A percentile compares a stretch with the other conserved stretches of the same genome.
These are phyloP conservation scores for Neomonachus schauinslandi DNA, from an alignment of 2,113 vertebrate species.

Conservation along the genomic window DNA sequence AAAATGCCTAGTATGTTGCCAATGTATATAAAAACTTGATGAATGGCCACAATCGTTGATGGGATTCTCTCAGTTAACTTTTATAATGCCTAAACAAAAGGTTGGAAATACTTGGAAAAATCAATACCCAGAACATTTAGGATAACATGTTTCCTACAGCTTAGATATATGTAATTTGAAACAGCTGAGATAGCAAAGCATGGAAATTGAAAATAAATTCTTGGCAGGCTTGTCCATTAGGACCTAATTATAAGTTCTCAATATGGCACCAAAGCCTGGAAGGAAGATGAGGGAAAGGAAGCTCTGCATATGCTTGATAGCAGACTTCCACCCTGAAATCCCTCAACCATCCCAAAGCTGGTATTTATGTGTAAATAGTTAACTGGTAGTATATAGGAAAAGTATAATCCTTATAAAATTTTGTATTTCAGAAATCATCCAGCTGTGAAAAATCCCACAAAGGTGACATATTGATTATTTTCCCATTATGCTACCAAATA, in stretches of 20 bases:
- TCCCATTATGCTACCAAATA: conserved; percentile 42
- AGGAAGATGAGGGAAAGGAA: neutral
- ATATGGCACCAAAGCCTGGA: conserved; percentile 20
- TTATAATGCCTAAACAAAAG: conserved; percentile 42
- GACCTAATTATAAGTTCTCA: conserved; percentile 66
- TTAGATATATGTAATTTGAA: conserved; percentile 52
- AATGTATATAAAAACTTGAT: neutral
- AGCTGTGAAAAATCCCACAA: conserved; percentile 44
- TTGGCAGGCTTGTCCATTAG: conserved; percentile 5
- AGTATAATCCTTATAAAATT: neutral
- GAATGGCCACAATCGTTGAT: neutral
- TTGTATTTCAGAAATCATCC: conserved; percentile 45
- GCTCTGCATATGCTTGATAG: conserved; percentile 29
- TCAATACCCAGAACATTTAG: conserved; percentile 36
- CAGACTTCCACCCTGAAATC: conserved; percentile 37
- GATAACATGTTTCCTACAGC: neutral
- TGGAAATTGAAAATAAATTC: conserved; percentile 61
- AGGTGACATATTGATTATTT: conserved; percentile 39
- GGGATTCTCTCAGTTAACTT: neutral
- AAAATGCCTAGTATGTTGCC: neutral
- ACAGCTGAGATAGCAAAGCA: conserved; percentile 54
- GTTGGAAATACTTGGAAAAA: neutral
- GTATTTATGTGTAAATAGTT: conserved; percentile 53
- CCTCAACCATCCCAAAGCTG: conserved; percentile 36
- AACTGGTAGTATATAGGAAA: conserved; percentile 17